A percentile compares a stretch with the other conserved stretches of the same genome.
Evolutionary conservation across 2,113 vertebrate species (phyloP).

Genomic region (Riparia riparia): DNA sequence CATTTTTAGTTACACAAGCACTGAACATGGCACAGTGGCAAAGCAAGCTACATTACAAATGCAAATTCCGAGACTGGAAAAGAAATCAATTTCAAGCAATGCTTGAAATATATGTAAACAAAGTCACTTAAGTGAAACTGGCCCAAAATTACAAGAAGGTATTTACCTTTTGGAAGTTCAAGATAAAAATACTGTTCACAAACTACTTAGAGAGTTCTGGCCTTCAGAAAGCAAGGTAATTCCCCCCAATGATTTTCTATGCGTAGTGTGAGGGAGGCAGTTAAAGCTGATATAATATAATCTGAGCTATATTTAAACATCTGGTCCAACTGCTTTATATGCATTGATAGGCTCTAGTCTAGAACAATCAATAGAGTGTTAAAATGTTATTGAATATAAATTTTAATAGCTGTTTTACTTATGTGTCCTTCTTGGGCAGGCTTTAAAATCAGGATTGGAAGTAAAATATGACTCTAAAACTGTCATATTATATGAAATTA

Average conservation of each 20-base stretch:
- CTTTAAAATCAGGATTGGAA: not conserved
- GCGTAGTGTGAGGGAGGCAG: not conserved
- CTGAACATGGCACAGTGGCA: not conserved
- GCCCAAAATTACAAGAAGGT: not conserved
- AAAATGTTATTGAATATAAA: not conserved
- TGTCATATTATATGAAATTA: not conserved
- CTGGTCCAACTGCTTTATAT: not conserved
- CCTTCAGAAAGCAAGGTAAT: not conserved
- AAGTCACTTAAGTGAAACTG: not conserved
- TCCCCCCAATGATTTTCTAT: not conserved
- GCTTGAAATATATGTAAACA: not conserved
- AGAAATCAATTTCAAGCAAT: not conserved
- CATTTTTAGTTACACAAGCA: slow-evolving; percentile 16
- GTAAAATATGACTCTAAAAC: not conserved
- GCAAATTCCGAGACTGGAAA: not conserved
- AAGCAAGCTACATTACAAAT: not conserved
- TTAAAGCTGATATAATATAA: not conserved
- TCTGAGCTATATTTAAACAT: not conserved
- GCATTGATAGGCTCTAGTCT: not conserved
- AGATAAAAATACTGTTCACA: not conserved
- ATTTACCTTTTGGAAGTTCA: not conserved
- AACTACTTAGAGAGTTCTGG: not conserved
- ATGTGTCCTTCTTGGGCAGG: not conserved
- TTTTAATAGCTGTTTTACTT: not conserved
- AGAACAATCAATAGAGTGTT: not conserved